Evolutionary conservation across 1,140 invertebrate species (phyloP).

Genomic region (Pseudomyrmex dendroicus): DNA sequence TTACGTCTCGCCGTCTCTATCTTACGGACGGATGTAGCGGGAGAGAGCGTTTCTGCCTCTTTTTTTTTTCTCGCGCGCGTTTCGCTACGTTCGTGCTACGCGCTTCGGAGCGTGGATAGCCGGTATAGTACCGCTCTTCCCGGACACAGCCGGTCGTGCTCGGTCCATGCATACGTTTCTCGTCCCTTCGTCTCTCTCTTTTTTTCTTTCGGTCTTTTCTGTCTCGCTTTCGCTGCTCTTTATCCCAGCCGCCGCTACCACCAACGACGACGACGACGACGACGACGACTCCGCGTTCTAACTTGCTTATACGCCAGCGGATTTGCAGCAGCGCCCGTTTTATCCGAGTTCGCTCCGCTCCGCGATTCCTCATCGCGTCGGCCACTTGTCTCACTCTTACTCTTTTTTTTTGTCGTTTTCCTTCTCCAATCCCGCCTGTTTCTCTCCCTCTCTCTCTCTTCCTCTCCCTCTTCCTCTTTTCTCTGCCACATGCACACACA

Average conservation of each 20-base stretch:
- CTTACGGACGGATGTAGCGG: slow-evolving; percentile 9
- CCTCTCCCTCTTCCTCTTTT: neutral
- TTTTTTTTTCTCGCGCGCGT: slow-evolving; percentile 15
- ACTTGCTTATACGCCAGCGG: slow-evolving; percentile 73
- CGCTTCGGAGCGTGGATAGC: slow-evolving; percentile 11
- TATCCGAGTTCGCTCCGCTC: slow-evolving; percentile 63
- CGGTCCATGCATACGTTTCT: slow-evolving; percentile 63
- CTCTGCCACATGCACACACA: neutral
- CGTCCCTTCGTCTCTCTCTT: slow-evolving; percentile 37
- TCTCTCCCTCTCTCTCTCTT: slow-evolving; percentile 17
- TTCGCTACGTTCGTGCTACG: slow-evolving; percentile 17
- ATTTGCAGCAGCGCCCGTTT: slow-evolving; percentile 78
- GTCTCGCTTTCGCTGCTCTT: slow-evolving; percentile 58
- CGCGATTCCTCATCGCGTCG: slow-evolving; percentile 50
- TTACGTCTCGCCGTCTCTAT: slow-evolving; percentile 74
- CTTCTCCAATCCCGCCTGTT: slow-evolving; percentile 10
- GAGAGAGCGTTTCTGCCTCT: neutral
- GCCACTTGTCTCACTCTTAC: slow-evolving; percentile 40
- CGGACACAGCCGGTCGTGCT: slow-evolving; percentile 24
- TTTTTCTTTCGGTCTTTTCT: neutral
- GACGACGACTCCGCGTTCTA: slow-evolving; percentile 60
- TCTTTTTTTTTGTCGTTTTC: slow-evolving; percentile 31
- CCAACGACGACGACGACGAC: slow-evolving; percentile 1
- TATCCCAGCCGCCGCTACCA: slow-evolving; percentile 30
- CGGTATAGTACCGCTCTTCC: slow-evolving; percentile 30